Evolutionary conservation across 2,797 vertebrate genomes (phyloP), one percentile per base, ranked within the genome.

Genomic region (Enteromius fasciolatus): DNA sequence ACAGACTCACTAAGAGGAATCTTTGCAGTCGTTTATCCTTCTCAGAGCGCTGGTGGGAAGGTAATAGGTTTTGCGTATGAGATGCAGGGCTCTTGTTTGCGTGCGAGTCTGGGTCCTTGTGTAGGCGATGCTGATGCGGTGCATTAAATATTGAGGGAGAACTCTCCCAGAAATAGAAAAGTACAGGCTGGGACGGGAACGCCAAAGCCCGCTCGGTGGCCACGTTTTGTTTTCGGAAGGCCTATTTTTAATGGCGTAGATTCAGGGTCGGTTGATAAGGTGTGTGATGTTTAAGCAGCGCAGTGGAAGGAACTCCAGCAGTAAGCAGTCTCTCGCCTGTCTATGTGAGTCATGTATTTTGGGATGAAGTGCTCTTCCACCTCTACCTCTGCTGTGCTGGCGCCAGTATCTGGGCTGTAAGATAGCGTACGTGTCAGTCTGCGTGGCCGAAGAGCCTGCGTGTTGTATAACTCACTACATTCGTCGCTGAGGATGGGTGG

Each of bases 91-190:
- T 90, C 90, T 86, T 91, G 91, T 92, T 93, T 92, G 91, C 90
- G 92, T 93, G 92, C 90, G 44, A 89, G 92, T 92, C 92, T 92
- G 91, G 89, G 89, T 90, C 89, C 87, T 90, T 93, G 92, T 93
- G 92, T 92, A 91, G 91, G 92, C 91, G 91, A 93, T 91, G 86
- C 90, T 93, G 91, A 94, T 93, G 93, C 91, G 91, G 90, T 90
- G 78, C 90, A 94, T 94, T 93, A 94, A 95, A 94, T 93, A 94
- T 94, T 94, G 90, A 94, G 91, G 89, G 89, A 92, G 90, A 93
- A 91, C 89, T 92, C 89, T 85, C 89, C 91, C 89, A 89, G 88
- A 91, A 93, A 94, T 94, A 93, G 92, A 92, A 90, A 85, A 87
- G 88, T 87, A 81, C 81, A 84, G 85, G 82, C 68, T 69, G 75